Conservation (phyloP, 2,797 vertebrate species). For the Alosa sapidissima region DNA sequence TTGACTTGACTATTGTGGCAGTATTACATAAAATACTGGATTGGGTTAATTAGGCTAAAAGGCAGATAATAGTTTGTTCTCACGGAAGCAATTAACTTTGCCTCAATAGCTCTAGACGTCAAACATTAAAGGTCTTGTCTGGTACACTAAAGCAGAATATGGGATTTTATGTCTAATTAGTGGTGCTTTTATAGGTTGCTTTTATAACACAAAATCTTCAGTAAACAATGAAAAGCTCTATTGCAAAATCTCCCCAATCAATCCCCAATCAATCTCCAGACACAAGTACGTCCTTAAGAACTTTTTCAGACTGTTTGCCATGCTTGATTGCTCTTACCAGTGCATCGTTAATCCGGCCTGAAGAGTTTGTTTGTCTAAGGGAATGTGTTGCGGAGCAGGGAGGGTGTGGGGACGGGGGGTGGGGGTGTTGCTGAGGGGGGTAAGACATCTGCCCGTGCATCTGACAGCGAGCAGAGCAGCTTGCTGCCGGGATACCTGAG, state of each 20-base stretch:
- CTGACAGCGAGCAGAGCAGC: conserved; percentile 36
- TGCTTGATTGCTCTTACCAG: neutral
- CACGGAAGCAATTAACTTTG: neutral
- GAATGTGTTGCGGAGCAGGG: neutral
- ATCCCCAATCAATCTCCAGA: neutral
- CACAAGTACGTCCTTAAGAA: too few species aligned
- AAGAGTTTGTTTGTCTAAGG: neutral
- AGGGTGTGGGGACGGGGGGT: neutral
- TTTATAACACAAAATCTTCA: neutral
- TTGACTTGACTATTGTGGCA: neutral
- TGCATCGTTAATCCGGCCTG: neutral
- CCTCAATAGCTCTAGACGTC: neutral
- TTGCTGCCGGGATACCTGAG: conserved; percentile 26
- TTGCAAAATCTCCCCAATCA: neutral
- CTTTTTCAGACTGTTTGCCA: too few species aligned
- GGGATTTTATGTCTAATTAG: neutral
- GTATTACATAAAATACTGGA: neutral
- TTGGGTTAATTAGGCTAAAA: neutral
- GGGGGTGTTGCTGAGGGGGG: neutral
- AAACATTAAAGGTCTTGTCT: neutral
- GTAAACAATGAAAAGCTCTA: neutral
- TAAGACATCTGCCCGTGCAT: conserved; percentile 44
- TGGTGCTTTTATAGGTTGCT: neutral
- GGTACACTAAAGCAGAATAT: neutral
- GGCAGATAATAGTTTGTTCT: neutral